Evolutionary conservation across 2,113 vertebrate species (phyloP).

Genomic region (Sardina pilchardus): DNA sequence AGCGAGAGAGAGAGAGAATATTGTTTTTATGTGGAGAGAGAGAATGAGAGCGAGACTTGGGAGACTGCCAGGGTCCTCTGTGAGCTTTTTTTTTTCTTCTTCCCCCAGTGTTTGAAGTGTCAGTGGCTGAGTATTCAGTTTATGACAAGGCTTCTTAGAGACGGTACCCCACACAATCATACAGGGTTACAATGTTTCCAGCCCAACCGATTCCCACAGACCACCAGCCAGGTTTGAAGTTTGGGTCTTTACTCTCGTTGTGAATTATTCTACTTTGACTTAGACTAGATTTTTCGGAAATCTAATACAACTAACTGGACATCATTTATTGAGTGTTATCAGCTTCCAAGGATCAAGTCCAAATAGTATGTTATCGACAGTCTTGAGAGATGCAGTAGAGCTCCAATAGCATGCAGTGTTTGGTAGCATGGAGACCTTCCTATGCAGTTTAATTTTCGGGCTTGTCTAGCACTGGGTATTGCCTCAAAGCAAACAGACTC

Average conservation of each 20-base stretch:
- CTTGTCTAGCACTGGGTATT: background rate
- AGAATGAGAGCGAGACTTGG: constrained; percentile 44
- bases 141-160: background rate
- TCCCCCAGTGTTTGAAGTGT: constrained; percentile 66
- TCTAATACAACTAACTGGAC: background rate
- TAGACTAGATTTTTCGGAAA: background rate
- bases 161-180: background rate
- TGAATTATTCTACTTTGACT: background rate
- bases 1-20: constrained; percentile 8
- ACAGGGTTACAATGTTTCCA: background rate
- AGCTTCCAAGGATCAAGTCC: background rate
- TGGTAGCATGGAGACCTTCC: background rate
- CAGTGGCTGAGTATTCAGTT: constrained; percentile 57
- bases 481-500: background rate
- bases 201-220: background rate
- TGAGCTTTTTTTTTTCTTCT: constrained; percentile 51
- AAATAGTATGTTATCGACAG: background rate
- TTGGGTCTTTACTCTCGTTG: background rate
- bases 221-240: background rate
- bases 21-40: background rate
- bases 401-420: background rate
- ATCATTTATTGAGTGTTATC: background rate
- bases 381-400: background rate
- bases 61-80: constrained; percentile 66
- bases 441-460: background rate